These are phyloP conservation scores for Nomada lathburiana DNA, from an alignment of 2,888 invertebrate genomes.

Conservation along the genomic window DNA sequence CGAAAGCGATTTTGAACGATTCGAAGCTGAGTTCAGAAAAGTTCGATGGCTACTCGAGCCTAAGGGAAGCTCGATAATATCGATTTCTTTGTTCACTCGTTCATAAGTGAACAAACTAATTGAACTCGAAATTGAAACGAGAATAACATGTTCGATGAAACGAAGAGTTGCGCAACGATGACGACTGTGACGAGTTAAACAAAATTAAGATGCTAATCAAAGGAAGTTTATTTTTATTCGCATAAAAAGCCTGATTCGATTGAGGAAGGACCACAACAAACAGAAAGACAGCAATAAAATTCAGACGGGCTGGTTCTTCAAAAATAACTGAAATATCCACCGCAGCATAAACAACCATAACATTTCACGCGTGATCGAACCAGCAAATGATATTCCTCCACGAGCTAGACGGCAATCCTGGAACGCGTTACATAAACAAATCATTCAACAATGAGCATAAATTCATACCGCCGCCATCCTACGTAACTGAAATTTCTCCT, in stretches of 20 bases:
- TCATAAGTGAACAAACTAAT: too few relatives aligned
- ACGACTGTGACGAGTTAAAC: too few relatives aligned
- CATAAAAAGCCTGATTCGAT: too few relatives aligned
- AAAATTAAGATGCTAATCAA: too few relatives aligned
- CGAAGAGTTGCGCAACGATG: too few relatives aligned
- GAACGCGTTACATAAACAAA: slow-evolving; percentile 30
- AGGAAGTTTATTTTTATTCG: too few relatives aligned
- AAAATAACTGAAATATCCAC: neutral
- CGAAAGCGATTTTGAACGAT: neutral
- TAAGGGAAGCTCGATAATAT: neutral
- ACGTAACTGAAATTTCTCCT: slow-evolving; percentile 25
- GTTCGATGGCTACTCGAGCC: neutral
- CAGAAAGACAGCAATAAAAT: too few relatives aligned
- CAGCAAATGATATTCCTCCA: slow-evolving; percentile 14
- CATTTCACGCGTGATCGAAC: slow-evolving; percentile 11
- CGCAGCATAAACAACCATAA: neutral
- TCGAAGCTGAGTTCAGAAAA: too few relatives aligned
- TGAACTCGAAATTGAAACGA: too few relatives aligned
- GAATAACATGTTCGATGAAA: too few relatives aligned
- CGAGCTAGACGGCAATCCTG: neutral
- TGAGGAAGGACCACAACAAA: too few relatives aligned
- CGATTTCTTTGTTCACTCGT: slow-evolving; percentile 20
- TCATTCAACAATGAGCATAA: slow-evolving; percentile 30
- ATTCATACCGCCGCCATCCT: neutral
- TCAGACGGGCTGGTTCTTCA: neutral